Evolutionary conservation across 2,113 vertebrate genomes (phyloP), one percentile per base, ranked within the genome.

Genomic region (Procavia capensis): DNA sequence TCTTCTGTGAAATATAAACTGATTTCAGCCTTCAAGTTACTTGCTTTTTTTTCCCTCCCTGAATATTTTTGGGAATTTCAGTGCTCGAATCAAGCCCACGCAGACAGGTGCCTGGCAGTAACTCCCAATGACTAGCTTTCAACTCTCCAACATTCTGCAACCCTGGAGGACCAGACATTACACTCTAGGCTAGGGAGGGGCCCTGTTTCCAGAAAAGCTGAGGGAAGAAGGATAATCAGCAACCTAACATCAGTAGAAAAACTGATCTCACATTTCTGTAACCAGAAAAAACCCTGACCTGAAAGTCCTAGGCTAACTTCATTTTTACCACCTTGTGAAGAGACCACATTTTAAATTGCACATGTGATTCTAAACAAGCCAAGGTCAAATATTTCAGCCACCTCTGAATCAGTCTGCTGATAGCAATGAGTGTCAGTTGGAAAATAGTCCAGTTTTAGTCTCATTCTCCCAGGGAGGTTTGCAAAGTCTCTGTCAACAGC

Each of bases 301-400:
- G 76, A 96, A 92, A 95, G 61, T 89, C 61, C 95, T 1, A 41
- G 59, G 25, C 94, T 93, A 85, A 70, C 93, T 95, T 95, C 66
- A 74, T 64, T 75, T 96, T 83, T 72, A 86, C 64, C 45, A 81
- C 36, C 68, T 34, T 54, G 34, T 34, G 24, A 84, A 34, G 36
- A 74, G 25, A 94, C 82, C 11, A 31, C 72, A 43, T 45, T 50
- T 95, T 66, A 57, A 63, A 59, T 85, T 94, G 75, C 1, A 0
- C 17, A 93, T 95, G 78, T 78, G 80, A 96, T 43, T 85, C 83
- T 57, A 63, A 79, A 90, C 1, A n/a, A 95, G 88, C 34, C 82
- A 39, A 50, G n/a, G 80, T 88, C 87, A 76, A 93, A 91, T 95
- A 95, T 94, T 94, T 95, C 85, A 90, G 83, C 88, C 85, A 90